phyloP scores from a whole-genome alignment of 2,888 invertebrate species.

The Mellilla xanthometata region DNA sequence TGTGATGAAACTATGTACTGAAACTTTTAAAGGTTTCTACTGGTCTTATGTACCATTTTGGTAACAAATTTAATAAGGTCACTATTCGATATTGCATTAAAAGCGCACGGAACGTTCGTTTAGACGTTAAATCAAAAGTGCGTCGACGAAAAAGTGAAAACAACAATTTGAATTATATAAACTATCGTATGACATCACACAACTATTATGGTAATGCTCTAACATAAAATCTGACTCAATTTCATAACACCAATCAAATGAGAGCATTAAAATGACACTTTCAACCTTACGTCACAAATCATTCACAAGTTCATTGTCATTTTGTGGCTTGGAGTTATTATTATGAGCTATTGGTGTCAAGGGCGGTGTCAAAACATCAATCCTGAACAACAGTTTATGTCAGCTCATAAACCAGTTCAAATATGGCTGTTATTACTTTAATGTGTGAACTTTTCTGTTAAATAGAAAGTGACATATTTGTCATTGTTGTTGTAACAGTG shows the following conservation, averaged over 20 bases:
- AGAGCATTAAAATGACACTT: conserved; percentile 1
- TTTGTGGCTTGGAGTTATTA: conserved; percentile 4
- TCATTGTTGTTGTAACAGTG: no score
- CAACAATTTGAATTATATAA: no score
- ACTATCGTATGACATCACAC: no score
- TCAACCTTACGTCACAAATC: conserved; percentile 1
- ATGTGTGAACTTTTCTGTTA: conserved; percentile 32
- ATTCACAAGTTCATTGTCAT: conserved; percentile 12
- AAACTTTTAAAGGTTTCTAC: no score
- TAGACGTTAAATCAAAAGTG: no score
- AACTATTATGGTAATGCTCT: background rate
- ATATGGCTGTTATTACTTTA: conserved; percentile 23
- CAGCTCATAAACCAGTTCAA: conserved; percentile 18
- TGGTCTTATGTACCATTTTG: no score
- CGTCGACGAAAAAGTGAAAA: no score
- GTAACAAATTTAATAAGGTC: no score
- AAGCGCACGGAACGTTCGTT: no score
- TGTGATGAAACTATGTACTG: no score
- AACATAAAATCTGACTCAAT: background rate
- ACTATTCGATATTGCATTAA: no score
- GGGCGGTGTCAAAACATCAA: conserved; percentile 17
- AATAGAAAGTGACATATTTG: no score
- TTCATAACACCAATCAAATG: background rate
- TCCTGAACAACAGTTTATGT: conserved; percentile 16
- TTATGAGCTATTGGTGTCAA: conserved; percentile 16